Evolutionary conservation across 2,888 invertebrate genomes (phyloP).

Genomic region (Parnassius smintheus): DNA sequence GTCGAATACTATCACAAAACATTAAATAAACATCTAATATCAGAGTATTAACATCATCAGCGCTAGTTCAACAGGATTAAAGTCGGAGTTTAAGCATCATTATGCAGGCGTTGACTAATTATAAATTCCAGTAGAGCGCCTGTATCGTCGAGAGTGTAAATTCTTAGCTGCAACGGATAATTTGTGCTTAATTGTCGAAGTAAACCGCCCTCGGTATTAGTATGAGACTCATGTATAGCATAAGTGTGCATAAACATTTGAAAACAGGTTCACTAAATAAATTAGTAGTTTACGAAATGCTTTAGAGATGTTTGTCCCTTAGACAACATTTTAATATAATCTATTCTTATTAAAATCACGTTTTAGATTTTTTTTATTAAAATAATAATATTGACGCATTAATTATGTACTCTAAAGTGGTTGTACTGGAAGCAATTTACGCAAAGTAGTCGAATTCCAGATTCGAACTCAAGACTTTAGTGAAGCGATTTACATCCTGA

Average conservation of each 20-base stretch:
- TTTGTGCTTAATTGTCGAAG: constrained; percentile 24
- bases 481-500: no score
- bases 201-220: constrained; percentile 15
- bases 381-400: no score
- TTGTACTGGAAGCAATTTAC: no score
- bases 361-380: no score
- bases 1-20: no score
- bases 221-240: constrained; percentile 15
- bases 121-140: constrained; percentile 16
- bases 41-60: neutral
- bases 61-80: constrained; percentile 1
- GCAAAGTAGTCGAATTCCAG: no score
- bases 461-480: no score
- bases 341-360: no score
- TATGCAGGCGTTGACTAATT: constrained; percentile 16
- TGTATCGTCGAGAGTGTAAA: constrained; percentile 5
- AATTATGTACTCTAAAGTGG: no score
- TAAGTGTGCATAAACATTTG: constrained; percentile 17
- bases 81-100: neutral
- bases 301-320: no score
- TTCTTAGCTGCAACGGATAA: constrained; percentile 18
- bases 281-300: constrained; percentile 3
- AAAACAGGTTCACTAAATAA: constrained; percentile 24
- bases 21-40: neutral
- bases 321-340: no score